Base-by-base conservation (phyloP, 2,888 invertebrate species). In the Euplexia lucipara region DNA sequence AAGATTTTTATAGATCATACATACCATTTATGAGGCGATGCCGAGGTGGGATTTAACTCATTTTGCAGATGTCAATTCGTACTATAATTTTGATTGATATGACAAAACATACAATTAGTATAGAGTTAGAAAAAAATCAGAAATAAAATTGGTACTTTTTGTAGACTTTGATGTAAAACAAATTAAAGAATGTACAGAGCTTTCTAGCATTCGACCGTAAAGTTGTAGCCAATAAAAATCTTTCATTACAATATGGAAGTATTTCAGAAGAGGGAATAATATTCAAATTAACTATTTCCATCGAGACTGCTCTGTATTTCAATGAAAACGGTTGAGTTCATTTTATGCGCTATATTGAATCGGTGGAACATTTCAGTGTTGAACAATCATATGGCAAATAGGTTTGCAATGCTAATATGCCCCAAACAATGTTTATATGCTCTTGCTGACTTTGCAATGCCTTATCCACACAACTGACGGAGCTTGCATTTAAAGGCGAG, bases 381-480 rank as follows among this genome's bases (percentile, higher is more conserved):
- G 56, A 67, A 63, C 49, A 60, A 62, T 74, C 45, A 70, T 49
- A 52, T 48, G 52, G 57, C 34, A 60, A 78, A 67, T 78, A 60
- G 63, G 49, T 70, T 74, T 78, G 65, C 60, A 64, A 70, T 77
- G 69, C 60, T 73, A 70, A 73, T 73, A 54, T 63, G 42, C 44
- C 16, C 20, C 34, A 63, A 48, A 57, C 58, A 64, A 45, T 48
- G 51, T 59, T 44, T 39, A 30, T 58, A 48, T 65, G 34, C 42
- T 35, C 32, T 61, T 45, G 48, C 47, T 67, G 67, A 45, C 53
- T 77, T 49, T 45, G 30, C 48, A 59, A 56, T 61, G 18, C 51
- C 37, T 54, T 52, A 56, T 44, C 18, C 37, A 47, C 37, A 47
- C 16, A 45, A 18, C 34, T 35, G 48, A 14, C 45, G 34, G 16